These are phyloP conservation scores for Cardinalis cardinalis DNA, from an alignment of 2,113 vertebrate species.

Conservation along the genomic window DNA sequence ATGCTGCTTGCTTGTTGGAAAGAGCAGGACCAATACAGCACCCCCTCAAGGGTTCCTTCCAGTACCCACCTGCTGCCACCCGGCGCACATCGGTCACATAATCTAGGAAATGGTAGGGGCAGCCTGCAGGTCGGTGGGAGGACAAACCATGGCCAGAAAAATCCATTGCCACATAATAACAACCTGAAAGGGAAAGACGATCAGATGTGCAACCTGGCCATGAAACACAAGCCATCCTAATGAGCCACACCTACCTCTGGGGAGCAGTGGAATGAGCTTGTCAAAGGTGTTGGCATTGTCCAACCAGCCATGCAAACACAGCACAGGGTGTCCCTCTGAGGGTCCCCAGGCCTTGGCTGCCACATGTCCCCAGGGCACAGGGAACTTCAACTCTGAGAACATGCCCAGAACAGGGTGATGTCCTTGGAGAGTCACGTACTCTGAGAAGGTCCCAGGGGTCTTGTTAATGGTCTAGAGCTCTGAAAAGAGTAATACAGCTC, in stretches of 20 bases:
- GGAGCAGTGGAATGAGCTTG: conserved; percentile 85
- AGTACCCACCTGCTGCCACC: conserved; percentile 70
- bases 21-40: neutral
- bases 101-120: conserved; percentile 71
- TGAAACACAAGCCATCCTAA: neutral
- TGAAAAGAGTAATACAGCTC: conserved; percentile 20
- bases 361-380: conserved; percentile 89
- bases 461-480: conserved; percentile 20
- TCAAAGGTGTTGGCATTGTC: conserved; percentile 90
- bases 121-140: conserved; percentile 80
- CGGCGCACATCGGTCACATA: conserved; percentile 81
- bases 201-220: neutral
- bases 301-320: conserved; percentile 90
- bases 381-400: conserved; percentile 77
- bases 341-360: conserved; percentile 85
- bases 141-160: conserved; percentile 87
- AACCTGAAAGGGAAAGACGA: conserved; percentile 66
- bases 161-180: conserved; percentile 82
- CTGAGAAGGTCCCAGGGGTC: neutral
- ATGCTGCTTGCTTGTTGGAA: neutral
- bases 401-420: conserved; percentile 20
- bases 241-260: conserved; percentile 72
- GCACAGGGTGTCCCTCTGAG: conserved; percentile 72
- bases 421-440: neutral
- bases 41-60: neutral